Evolutionary conservation across 2,888 invertebrate genomes (phyloP), one percentile per base, ranked within the genome.

Genomic region (Geotrupes spiniger): DNA sequence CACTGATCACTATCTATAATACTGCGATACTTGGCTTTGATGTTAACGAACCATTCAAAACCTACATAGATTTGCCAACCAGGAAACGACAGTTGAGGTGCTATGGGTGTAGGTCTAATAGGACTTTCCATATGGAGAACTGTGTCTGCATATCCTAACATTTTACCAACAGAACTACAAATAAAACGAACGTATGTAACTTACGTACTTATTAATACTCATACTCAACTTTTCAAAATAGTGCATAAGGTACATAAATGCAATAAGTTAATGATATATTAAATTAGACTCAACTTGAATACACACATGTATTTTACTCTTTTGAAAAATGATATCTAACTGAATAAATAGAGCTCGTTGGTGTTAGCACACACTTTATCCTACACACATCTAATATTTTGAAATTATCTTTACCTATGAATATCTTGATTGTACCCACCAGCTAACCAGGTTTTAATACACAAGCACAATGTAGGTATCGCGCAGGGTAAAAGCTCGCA

Each of bases 401-500:
- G 9, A 27, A 27, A 8, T 27, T 8, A 8, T 27, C 9, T 63
- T 69, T 75, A 64, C 63, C 65, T 63, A 59, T 76, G 61, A 42
- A 76, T 67, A 69, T 76, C 63, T 49, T 71, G 69, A 8, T 70
- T 73, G 59, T 74, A 78, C 28, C 76, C 75, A 10, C 73, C 72
- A 15, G 73, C 68, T 2, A 77, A 63, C 78, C 80, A 80, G 2
- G 76, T 73, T 56, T 76, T 77, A 40, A 87, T 65, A 60, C 85
- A 86, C 15, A 79, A 68, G 2, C 79, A 79, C 39, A 86, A 65
- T 11, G 82, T 80, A 1, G 84, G 85, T 60, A 87, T 63, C 0
- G 82, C 73, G 0, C 78, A 77, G 0, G 87, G 85, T 51, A 87
- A 63, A 40, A 86, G 63, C 64, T 87, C 87, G 56, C 86, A 86